Evolutionary conservation across 30 jellyfish, hydroid and myxozoan genomes (phyloP).

Genomic region (Chironex yamaguchii): DNA sequence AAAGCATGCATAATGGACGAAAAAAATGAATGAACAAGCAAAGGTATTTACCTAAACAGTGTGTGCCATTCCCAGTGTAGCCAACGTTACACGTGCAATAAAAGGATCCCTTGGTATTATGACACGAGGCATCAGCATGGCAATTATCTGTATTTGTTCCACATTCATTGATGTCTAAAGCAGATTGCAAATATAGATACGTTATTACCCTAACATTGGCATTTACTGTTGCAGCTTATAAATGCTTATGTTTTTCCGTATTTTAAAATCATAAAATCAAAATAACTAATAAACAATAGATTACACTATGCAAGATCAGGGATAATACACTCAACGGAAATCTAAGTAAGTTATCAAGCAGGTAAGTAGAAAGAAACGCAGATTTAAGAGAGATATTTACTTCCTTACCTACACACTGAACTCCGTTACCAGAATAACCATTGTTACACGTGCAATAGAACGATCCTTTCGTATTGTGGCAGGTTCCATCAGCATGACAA

Average conservation of each 20-base stretch:
- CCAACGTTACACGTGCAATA: background rate
- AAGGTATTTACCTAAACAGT: constrained; percentile 49
- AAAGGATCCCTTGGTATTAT: background rate
- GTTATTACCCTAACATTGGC: too few species aligned
- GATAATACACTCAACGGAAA: too few species aligned
- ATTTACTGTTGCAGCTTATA: too few species aligned
- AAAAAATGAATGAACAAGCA: too few species aligned
- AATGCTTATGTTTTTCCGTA: too few species aligned
- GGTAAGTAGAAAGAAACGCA: too few species aligned
- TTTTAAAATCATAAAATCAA: too few species aligned
- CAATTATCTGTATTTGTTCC: background rate
- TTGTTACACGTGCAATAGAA: background rate
- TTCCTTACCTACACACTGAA: constrained; percentile 15
- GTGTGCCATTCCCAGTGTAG: background rate
- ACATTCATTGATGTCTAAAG: constrained; percentile 5
- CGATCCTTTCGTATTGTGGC: constrained; percentile 1
- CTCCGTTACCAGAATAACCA: background rate
- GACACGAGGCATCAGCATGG: constrained; percentile 22
- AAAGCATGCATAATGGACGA: too few species aligned
- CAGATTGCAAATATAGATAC: background rate
- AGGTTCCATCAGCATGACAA: constrained; percentile 16
- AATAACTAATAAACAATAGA: too few species aligned
- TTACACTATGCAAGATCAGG: too few species aligned
- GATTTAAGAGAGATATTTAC: background rate
- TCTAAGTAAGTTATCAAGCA: too few species aligned